phyloP scores from a whole-genome alignment of 2,888 invertebrate genomes.

The Lacanobia oleracea region DNA sequence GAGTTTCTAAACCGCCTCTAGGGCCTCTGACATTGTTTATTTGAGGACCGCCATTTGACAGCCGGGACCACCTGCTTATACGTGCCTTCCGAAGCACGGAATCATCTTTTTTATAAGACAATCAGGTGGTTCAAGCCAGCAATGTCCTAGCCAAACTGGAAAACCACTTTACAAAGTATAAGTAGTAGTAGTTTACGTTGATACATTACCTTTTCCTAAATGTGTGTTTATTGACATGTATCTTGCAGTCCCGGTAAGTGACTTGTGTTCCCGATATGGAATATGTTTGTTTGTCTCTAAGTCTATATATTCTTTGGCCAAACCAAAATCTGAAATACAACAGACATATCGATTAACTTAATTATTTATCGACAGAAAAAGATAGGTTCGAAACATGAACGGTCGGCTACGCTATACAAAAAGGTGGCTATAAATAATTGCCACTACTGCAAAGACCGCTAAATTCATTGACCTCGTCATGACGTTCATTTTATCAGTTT shows the following conservation, averaged over 20 bases:
- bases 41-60: too few relatives aligned
- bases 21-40: too few relatives aligned
- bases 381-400: conserved; percentile 32
- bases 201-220: conserved; percentile 96
- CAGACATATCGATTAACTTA: conserved; percentile 54
- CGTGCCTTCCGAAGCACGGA: too few relatives aligned
- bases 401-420: conserved; percentile 19
- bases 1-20: too few relatives aligned
- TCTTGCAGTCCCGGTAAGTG: conserved; percentile 99
- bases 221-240: conserved; percentile 99
- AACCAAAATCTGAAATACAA: conserved; percentile 97
- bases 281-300: conserved; percentile 99
- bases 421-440: conserved; percentile 51
- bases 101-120: too few relatives aligned
- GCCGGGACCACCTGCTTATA: too few relatives aligned
- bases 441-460: conserved; percentile 51
- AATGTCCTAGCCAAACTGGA: too few relatives aligned
- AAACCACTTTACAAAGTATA: too few relatives aligned
- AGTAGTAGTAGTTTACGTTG: too few relatives aligned
- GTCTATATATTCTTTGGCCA: conserved; percentile 99
- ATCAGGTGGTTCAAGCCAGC: too few relatives aligned
- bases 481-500: conserved; percentile 57
- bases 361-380: conserved; percentile 35
- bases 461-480: conserved; percentile 60
- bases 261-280: conserved; percentile 99